phyloP scores from a whole-genome alignment of 2,888 invertebrate species.

The Nesidiocoris tenuis region DNA sequence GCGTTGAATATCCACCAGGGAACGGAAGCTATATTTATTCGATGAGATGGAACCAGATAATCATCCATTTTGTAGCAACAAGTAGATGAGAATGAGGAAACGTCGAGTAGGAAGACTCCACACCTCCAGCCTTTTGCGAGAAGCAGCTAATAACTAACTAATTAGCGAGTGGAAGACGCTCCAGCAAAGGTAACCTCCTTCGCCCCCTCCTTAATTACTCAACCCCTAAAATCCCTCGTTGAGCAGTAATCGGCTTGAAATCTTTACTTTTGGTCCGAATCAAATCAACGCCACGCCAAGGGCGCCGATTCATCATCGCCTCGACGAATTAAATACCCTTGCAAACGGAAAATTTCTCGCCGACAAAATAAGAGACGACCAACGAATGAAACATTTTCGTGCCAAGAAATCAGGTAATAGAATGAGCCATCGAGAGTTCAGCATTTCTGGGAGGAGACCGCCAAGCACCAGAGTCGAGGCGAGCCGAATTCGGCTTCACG shows the following conservation, averaged over 20 bases:
- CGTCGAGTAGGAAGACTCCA: not conserved
- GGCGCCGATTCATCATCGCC: not conserved
- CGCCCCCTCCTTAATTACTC: not conserved
- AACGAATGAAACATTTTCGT: too few relatives aligned
- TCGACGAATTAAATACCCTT: too few relatives aligned
- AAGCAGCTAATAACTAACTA: not conserved
- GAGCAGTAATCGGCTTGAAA: not conserved
- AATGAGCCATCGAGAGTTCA: too few relatives aligned
- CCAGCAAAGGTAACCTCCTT: not conserved
- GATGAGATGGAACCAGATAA: not conserved
- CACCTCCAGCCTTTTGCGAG: not conserved
- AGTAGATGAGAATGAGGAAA: not conserved
- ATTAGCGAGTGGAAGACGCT: not conserved
- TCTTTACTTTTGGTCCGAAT: not conserved
- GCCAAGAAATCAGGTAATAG: too few relatives aligned
- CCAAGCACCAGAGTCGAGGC: too few relatives aligned
- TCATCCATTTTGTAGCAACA: not conserved
- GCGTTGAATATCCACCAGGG: too few relatives aligned
- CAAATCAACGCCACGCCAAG: not conserved
- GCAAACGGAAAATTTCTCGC: not conserved
- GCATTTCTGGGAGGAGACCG: too few relatives aligned
- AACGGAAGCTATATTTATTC: not conserved
- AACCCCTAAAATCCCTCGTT: not conserved
- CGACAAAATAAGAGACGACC: too few relatives aligned
- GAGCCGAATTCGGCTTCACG: too few relatives aligned